These are phyloP conservation scores for Steinernema scapterisci DNA, from an alignment of 2,888 invertebrate genomes.

Conservation along the genomic window DNA sequence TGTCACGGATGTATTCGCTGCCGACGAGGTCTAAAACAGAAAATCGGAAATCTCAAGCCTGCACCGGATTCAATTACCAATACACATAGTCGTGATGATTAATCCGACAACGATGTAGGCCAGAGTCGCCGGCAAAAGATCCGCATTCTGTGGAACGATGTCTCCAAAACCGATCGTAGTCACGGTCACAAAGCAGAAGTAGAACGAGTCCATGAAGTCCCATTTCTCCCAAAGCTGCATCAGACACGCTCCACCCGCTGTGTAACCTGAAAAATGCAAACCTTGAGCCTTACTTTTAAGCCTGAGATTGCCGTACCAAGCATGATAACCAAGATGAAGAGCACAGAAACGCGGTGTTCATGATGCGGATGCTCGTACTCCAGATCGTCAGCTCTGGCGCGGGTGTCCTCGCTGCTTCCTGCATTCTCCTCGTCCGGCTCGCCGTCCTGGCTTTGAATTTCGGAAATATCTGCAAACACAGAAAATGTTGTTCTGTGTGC, in stretches of 20 bases:
- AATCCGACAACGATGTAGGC: slow-evolving; percentile 67
- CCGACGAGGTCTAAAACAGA: slow-evolving; percentile 64
- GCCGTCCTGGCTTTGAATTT: slow-evolving; percentile 61
- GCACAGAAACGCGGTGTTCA: slow-evolving; percentile 65
- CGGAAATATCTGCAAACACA: slow-evolving; percentile 59
- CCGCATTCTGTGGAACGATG: slow-evolving; percentile 66
- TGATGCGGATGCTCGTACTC: slow-evolving; percentile 47
- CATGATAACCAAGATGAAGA: slow-evolving; percentile 67
- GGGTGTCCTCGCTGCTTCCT: slow-evolving; percentile 48
- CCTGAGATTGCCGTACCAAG: slow-evolving; percentile 47
- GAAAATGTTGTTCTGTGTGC: too few relatives aligned
- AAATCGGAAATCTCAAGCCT: neutral
- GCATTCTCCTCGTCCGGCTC: slow-evolving; percentile 46
- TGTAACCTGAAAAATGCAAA: slow-evolving; percentile 63
- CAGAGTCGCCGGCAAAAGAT: slow-evolving; percentile 65
- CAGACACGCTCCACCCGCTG: slow-evolving; percentile 67
- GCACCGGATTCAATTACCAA: slow-evolving; percentile 53
- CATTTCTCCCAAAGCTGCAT: slow-evolving; percentile 67
- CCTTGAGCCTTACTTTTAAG: neutral
- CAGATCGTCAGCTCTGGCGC: slow-evolving; percentile 53
- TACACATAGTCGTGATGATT: slow-evolving; percentile 68
- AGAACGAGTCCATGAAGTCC: slow-evolving; percentile 68
- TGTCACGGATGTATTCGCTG: slow-evolving; percentile 67
- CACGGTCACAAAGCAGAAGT: slow-evolving; percentile 68
- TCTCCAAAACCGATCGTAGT: slow-evolving; percentile 68